Conservation (phyloP, 1,140 invertebrate species). For the Aphaenogaster ashmeadi region DNA sequence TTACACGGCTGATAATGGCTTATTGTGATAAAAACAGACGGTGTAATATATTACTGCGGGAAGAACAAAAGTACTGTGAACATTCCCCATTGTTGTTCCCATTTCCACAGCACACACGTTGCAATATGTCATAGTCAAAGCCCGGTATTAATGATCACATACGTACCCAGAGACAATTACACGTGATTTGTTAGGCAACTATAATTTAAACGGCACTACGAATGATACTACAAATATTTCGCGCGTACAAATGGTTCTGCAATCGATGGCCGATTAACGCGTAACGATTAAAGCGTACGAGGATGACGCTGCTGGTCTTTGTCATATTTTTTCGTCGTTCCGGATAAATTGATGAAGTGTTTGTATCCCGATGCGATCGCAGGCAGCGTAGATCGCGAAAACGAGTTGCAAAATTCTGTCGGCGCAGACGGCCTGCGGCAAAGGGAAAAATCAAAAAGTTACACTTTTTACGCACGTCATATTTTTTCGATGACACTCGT, state of each 20-base stretch:
- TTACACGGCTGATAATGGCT: conserved; percentile 12
- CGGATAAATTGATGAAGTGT: conserved; percentile 42
- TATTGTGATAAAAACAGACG: conserved; percentile 40
- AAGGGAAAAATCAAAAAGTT: conserved; percentile 56
- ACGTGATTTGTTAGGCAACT: conserved; percentile 39
- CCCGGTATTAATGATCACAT: conserved; percentile 47
- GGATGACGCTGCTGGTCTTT: conserved; percentile 30
- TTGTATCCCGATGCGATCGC: conserved; percentile 35
- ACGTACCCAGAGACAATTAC: conserved; percentile 40
- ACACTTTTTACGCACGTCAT: conserved; percentile 53
- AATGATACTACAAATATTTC: conserved; percentile 51
- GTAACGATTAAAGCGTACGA: conserved; percentile 11
- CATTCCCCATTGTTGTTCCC: conserved; percentile 26
- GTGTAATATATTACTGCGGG: conserved; percentile 21
- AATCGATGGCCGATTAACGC: conserved; percentile 55
- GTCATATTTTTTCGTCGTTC: conserved; percentile 32
- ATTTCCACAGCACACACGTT: conserved; percentile 6
- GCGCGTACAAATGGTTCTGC: conserved; percentile 13
- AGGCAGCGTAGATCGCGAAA: conserved; percentile 27
- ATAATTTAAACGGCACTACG: conserved; percentile 46
- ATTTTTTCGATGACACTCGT: conserved; percentile 62
- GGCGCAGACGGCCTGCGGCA: conserved; percentile 24
- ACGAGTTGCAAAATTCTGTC: conserved; percentile 41
- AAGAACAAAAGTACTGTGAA: conserved; percentile 31
- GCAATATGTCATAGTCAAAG: conserved; percentile 41